Base-by-base conservation (phyloP, 2,888 invertebrate genomes). In the Scelioninae gen. 2 region DNA sequence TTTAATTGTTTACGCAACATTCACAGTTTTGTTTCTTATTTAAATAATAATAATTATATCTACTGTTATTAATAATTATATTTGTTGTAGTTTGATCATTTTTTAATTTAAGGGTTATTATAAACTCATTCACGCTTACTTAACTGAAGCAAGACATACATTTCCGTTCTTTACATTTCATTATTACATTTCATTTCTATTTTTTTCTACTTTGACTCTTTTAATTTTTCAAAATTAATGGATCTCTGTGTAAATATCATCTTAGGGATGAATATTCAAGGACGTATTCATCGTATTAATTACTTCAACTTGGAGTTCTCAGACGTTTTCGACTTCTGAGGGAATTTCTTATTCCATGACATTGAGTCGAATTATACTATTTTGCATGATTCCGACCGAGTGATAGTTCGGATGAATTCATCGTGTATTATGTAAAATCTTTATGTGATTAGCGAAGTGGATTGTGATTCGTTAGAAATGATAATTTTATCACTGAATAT, bases 261-360 rank as follows among this genome's bases (percentile, higher is more conserved):
- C 53, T 35, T 16, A 19, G 10, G 15, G 15, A 68, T 68, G 68
- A 68, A 68, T 69, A 69, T 69, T 60, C 69, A 69, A 28, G 19
- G 25, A 45, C 31, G 53, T 46, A 58, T 46, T 11, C 46, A 43
- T 46, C 37, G 33, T 61, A 61, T 69, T 61, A 69, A 55, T 69
- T 55, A 61, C 61, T 60, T 25, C n/a, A 31, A 61, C 37, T 61
- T 15, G 25, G 37, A 61, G 15, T 55, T 69, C 61, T 55, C 19
- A 61, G 60, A 53, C 15, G 41, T 15, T 68, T 60, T 46, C 28
- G 43, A 70, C 48, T 61, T 60, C 35, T 41, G 25, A 55, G 16
- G 19, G 48, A 57, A 63, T 63, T 70, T 63, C 61, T 70, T 70
- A 70, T 70, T 70, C 70, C 70, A 43, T 70, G 63, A 70, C 61